Evolutionary conservation across 2,113 vertebrate species (phyloP), one percentile per base, ranked within the genome.

Genomic region (Spea bombifrons): DNA sequence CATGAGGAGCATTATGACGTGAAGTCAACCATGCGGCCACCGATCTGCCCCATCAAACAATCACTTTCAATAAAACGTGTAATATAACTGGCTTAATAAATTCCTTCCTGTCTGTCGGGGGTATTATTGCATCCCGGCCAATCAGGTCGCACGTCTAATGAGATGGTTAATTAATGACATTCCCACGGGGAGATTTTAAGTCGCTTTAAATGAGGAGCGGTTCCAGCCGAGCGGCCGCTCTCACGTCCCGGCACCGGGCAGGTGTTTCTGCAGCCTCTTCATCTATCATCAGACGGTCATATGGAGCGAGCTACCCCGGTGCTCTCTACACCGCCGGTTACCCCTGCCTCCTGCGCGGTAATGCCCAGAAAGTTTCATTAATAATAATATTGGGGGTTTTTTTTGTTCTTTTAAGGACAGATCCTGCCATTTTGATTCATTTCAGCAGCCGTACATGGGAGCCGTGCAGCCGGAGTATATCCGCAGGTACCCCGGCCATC

Each of bases 91-190:
- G 47, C 57, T 53, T 53, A 50, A 64, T 78, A 64, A 30, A 44
- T 64, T 64, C 10, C 61, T 48, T 45, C 13, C 52, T 8, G 10
- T 49, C 70, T 57, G 49, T 55, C 57, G 53, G 30, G 16, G 57
- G 66, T 79, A 73, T 79, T 66, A 67, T 71, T 73, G 49, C 61
- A 73, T 57, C 8, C 30, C 17, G 65, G 9, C 70, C 77, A 73
- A 73, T 79, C 77, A 73, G 50, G 59, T 73, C 13, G 73, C 77
- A 79, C 77, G 57, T 79, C 55, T 79, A 79, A 79, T 79, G 77
- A 79, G 77, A 66, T 55, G 8, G 63, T 63, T 79, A 79, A 79
- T 79, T 66, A 79, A 59, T 44, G 43, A 49, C 50, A 79, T 79
- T 73, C 77, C 77, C 63, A 66, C 52, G 15, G 12, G 71, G 77